Conservation (phyloP, 2,888 invertebrate species). For the Orthosia cruda region DNA sequence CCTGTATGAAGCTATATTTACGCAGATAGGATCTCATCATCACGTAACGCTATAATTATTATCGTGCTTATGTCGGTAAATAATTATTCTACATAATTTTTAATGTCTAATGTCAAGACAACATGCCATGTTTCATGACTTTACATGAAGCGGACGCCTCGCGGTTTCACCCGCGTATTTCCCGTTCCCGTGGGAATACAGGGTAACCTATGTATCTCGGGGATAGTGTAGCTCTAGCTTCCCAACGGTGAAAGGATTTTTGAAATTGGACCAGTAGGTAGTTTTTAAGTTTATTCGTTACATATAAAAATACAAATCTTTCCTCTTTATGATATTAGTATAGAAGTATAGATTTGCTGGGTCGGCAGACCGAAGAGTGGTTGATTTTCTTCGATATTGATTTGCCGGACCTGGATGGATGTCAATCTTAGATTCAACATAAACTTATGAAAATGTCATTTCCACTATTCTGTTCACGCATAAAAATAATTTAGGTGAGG, state of each 20-base stretch:
- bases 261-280: too few species aligned
- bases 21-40: constrained; percentile 40
- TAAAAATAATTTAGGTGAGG: background rate
- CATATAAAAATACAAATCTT: too few species aligned
- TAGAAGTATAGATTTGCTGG: constrained; percentile 7
- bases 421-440: background rate
- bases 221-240: too few species aligned
- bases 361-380: background rate
- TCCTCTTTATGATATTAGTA: too few species aligned
- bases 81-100: constrained; percentile 28
- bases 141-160: too few species aligned
- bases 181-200: too few species aligned
- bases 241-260: too few species aligned
- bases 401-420: background rate
- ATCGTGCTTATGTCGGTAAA: constrained; percentile 12
- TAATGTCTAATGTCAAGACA: constrained; percentile 24
- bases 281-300: too few species aligned
- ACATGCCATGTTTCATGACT: constrained; percentile 46
- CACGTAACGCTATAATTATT: constrained; percentile 36
- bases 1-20: constrained; percentile 4
- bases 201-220: too few species aligned
- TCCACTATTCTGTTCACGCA: background rate
- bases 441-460: background rate
- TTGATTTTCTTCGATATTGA: background rate
- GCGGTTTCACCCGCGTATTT: too few species aligned